Conservation (phyloP, 1,140 invertebrate genomes). For the Temnothorax curvispinosus region DNA sequence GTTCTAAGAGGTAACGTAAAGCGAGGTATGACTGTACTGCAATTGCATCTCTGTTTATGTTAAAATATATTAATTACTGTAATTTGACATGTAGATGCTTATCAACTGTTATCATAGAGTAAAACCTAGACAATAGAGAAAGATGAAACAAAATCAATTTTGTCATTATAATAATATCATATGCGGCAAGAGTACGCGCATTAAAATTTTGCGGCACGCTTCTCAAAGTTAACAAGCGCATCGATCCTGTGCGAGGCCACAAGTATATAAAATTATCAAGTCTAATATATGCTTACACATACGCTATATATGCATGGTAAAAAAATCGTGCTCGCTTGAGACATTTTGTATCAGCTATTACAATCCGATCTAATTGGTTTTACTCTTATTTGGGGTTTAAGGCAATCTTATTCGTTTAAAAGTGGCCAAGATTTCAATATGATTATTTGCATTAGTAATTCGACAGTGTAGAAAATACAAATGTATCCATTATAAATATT, state of each 20-base stretch:
- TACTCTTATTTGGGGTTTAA: conserved; percentile 30
- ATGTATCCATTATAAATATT: conserved; percentile 5
- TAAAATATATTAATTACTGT: conserved; percentile 59
- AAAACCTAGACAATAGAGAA: conserved; percentile 2
- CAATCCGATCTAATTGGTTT: conserved; percentile 33
- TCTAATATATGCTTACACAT: conserved; percentile 40
- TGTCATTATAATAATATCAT: not conserved
- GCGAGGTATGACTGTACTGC: not conserved
- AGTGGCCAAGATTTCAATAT: conserved; percentile 43
- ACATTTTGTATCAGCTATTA: not conserved
- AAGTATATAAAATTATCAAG: conserved; percentile 39
- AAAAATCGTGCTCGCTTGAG: conserved; percentile 10
- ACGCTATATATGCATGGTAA: conserved; percentile 36
- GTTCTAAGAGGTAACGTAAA: not conserved
- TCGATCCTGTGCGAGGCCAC: not conserved
- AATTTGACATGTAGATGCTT: conserved; percentile 59
- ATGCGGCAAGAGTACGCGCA: conserved; percentile 11
- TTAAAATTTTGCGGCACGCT: not conserved
- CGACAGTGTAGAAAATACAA: conserved; percentile 5
- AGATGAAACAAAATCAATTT: conserved; percentile 28
- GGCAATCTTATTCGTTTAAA: conserved; percentile 45
- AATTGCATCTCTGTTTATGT: not conserved
- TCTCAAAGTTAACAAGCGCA: conserved; percentile 19
- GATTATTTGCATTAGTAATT: conserved; percentile 8
- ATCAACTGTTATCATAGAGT: conserved; percentile 23